Conservation (phyloP, 2,888 invertebrate genomes). For the Agonopterix subpropinquella region DNA sequence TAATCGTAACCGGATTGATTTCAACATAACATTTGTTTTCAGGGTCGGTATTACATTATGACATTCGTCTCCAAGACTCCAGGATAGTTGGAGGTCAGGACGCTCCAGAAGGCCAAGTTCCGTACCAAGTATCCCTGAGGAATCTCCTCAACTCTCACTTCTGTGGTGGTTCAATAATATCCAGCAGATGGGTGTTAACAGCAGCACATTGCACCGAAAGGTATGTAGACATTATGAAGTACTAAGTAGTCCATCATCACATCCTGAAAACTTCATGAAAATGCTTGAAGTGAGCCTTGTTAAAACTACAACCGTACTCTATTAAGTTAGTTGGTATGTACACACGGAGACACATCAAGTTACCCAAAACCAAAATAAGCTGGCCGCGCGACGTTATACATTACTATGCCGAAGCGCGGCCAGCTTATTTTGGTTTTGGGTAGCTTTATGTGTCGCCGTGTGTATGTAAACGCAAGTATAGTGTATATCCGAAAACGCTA, state of each 20-base stretch:
- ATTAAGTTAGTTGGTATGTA: background rate
- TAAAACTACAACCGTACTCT: background rate
- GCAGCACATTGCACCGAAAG: constrained; percentile 65
- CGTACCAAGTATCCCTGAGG: constrained; percentile 65
- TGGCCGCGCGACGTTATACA: too few relatives aligned
- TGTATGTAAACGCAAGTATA: too few relatives aligned
- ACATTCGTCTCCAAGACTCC: constrained; percentile 9
- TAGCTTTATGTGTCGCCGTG: too few relatives aligned
- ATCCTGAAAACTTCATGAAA: background rate
- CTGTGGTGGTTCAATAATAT: constrained; percentile 64
- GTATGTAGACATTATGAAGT: constrained; percentile 25
- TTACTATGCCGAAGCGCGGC: too few relatives aligned
- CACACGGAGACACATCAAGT: too few relatives aligned
- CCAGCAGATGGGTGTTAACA: constrained; percentile 57
- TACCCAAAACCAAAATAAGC: too few relatives aligned
- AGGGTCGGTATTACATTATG: constrained; percentile 4
- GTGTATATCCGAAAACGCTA: too few relatives aligned
- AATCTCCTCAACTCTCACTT: constrained; percentile 44
- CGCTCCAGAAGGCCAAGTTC: constrained; percentile 56
- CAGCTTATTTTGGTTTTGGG: too few relatives aligned
- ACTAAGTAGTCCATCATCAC: too few relatives aligned
- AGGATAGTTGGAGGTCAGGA: constrained; percentile 60
- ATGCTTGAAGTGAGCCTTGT: too few relatives aligned
- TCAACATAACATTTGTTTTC: background rate
- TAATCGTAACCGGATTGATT: too few relatives aligned